Conservation (phyloP, 2,888 invertebrate genomes). For the Lithosia quadra region DNA sequence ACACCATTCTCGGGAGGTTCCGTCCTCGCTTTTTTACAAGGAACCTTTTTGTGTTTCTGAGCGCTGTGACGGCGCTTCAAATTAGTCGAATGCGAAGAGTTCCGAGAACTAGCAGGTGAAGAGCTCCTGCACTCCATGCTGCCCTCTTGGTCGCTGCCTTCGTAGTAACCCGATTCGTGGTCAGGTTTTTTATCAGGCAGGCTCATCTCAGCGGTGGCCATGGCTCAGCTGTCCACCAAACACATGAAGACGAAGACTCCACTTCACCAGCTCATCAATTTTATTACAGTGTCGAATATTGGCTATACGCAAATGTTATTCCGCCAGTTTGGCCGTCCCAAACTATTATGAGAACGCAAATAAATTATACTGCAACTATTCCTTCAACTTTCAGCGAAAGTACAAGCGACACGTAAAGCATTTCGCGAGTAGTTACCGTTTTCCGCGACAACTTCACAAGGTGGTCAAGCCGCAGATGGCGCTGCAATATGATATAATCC, state of each 20-base stretch:
- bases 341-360: constrained; percentile 44
- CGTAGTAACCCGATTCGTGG: constrained; percentile 95
- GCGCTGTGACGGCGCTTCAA: constrained; percentile 76
- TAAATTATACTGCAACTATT: constrained; percentile 61
- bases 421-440: constrained; percentile 70
- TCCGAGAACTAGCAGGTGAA: constrained; percentile 79
- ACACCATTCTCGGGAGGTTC: constrained; percentile 74
- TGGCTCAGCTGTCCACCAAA: constrained; percentile 78
- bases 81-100: constrained; percentile 80
- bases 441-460: constrained; percentile 71
- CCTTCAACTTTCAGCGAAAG: constrained; percentile 75
- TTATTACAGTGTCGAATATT: constrained; percentile 35
- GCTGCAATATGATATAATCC: constrained; percentile 60
- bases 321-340: constrained; percentile 30
- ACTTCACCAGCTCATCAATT: constrained; percentile 54
- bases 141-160: constrained; percentile 90
- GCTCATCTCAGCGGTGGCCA: constrained; percentile 87
- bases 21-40: constrained; percentile 70
- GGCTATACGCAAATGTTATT: constrained; percentile 26
- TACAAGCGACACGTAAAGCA: constrained; percentile 81
- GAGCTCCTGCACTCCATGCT: constrained; percentile 85
- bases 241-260: constrained; percentile 77
- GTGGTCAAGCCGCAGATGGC: constrained; percentile 73
- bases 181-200: constrained; percentile 89
- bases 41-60: constrained; percentile 74